Percentiles rank a stretch among this genome's conserved stretches.
These are phyloP conservation scores for Poecilia gillii DNA, from an alignment of 2,797 vertebrate genomes.

Conservation along the genomic window DNA sequence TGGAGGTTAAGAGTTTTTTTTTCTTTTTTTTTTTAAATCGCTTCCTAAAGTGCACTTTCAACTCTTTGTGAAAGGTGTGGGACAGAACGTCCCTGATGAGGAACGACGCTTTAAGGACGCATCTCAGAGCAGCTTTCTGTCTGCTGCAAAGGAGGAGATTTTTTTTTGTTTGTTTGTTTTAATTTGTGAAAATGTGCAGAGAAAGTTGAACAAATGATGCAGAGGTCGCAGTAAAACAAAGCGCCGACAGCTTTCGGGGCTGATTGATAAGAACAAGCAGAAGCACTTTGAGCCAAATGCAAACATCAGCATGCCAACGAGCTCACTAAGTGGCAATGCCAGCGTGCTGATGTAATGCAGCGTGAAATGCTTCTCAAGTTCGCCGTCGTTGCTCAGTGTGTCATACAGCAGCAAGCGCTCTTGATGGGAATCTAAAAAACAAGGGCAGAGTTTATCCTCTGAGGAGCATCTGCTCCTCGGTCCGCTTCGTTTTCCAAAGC, in stretches of 20 bases:
- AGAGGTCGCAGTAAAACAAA: not conserved
- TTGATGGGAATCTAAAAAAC: not conserved
- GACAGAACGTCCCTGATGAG: not conserved
- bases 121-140: constrained; percentile 19
- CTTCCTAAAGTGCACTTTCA: constrained; percentile 15
- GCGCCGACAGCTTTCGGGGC: not conserved
- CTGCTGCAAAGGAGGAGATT: not conserved
- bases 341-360: constrained; percentile 22
- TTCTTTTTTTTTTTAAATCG: not conserved
- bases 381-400: constrained; percentile 10
- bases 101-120: constrained; percentile 26
- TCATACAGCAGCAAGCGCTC: not conserved
- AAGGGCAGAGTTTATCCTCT: not conserved
- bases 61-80: not conserved
- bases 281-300: constrained; percentile 11
- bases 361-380: constrained; percentile 20
- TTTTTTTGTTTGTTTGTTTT: not conserved
- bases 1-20: not conserved
- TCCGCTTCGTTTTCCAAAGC: not conserved
- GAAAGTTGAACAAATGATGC: not conserved
- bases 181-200: not conserved
- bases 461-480: not conserved
- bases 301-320: constrained; percentile 13
- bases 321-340: constrained; percentile 9
- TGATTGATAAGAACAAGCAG: constrained; percentile 5